Base-by-base conservation (phyloP, 2,797 vertebrate genomes). In the Philypnodon macrostomus region DNA sequence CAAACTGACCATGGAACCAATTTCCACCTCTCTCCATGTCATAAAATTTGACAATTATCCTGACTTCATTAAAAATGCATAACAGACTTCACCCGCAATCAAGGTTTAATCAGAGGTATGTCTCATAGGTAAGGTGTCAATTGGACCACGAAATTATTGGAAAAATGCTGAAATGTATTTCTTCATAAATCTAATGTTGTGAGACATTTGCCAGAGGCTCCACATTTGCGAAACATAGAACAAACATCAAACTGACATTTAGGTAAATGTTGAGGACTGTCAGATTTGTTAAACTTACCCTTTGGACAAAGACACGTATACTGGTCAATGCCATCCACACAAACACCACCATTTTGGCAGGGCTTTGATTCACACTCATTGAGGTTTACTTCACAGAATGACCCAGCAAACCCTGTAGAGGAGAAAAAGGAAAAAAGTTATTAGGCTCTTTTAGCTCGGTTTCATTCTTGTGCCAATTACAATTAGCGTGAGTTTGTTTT, bases 21-120 rank as follows among this genome's bases (percentile, higher is more conserved):
- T 96, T 94, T 93, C 85, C 85, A 90, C 73, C 78, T 91, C 90
- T 94, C 85, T 79, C 81, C 82, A 88, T 90, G 85, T 91, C 90
- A 94, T 95, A 94, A 94, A 95, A 90, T 88, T 90, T 92, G 73
- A 92, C 91, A 94, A 95, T 96, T 92, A 93, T 88, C 83, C 73
- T 38, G 86, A 91, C 87, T 93, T 94, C 90, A 92, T 96, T 93
- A 95, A 94, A 95, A 96, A 94, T 95, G 85, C 90, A 93, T 92
- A 91, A 82, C 81, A 80, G 72, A 73, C 88, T 86, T 90, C 77
- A 86, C 88, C 90, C 73, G 77, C 85, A 93, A 91, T 92, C 86
- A 87, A 75, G 87, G 79, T 91, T 93, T 92, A 93, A 94, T 93
- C 89, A 93, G 88, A 85, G 45, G 71, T 62, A 77, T 78, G 84